Base-by-base conservation (phyloP, 2,888 invertebrate genomes). In the Mesorhabditis spiculigera region DNA sequence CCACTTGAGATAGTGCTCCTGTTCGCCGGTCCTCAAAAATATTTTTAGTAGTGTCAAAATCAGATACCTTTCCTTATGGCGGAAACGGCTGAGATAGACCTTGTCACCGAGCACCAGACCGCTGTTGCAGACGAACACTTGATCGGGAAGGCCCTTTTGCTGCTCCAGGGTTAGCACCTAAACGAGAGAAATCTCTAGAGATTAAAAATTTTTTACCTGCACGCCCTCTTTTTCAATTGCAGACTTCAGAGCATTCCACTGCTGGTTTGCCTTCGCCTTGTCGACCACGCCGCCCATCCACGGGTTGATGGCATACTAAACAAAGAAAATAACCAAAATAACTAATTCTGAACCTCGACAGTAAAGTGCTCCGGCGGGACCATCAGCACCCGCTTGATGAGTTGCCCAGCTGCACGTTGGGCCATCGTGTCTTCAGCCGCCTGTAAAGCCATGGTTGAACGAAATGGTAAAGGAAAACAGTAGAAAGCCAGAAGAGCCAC, bases 281-380 rank as follows among this genome's bases (percentile, higher is more conserved):
- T 86, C 82, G 16, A 86, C 86, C 10, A 74, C 75, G n/a, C 84
- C 84, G 43, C 85, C 85, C 86, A 86, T 86, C 85, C 85, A 86
- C 16, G 85, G 84, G 70, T 86, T 86, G 69, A 86, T 86, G 4
- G 76, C 43, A 67, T 85, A 85, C 72, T 73, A 61, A 13, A 73
- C 65, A 42, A 61, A 13, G n/a, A 63, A 43, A 16, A n/a, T 28
- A 10, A 45, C 16, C 4, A 58, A 67, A 44, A 67, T n/a, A 5
- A 16, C 41, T 3, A 28, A n/a, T 63, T 63, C n/a, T 16, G 45
- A 43, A 80, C 81, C 75, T 84, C 82, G 63, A 84, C 82, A 10
- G 79, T 79, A 74, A 84, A 84, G 69, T 84, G 79, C 67, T 75
- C 77, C n/a, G 85, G 85, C 4, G 85, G 82, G 58, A 85, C 83